Conservation (phyloP, 2,888 invertebrate genomes). For the Alitta virens region DNA sequence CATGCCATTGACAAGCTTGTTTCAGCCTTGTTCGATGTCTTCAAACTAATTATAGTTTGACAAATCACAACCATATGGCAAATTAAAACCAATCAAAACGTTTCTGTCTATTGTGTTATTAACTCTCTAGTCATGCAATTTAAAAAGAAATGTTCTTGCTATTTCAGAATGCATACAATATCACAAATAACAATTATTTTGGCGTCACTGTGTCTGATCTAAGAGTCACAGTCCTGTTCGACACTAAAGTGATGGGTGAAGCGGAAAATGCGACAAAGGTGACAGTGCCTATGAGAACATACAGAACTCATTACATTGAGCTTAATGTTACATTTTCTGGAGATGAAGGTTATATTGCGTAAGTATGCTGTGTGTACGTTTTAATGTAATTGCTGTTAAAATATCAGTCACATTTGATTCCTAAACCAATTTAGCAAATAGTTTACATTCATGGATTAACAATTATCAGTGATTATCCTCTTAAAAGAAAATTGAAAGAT, state of each 20-base stretch:
- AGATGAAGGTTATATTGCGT: slow-evolving; percentile 1
- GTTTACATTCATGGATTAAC: neutral
- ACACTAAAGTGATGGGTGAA: neutral
- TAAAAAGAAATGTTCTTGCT: no score
- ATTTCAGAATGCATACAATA: neutral
- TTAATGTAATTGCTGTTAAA: neutral
- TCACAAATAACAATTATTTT: slow-evolving; percentile 1
- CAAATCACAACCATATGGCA: no score
- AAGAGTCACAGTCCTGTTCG: neutral
- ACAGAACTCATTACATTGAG: neutral
- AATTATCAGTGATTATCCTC: neutral
- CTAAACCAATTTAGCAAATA: neutral
- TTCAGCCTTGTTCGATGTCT: no score
- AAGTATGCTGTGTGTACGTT: neutral
- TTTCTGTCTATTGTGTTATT: no score
- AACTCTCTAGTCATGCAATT: no score
- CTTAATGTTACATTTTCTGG: neutral
- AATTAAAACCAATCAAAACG: no score
- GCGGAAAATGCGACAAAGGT: neutral
- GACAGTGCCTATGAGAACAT: neutral
- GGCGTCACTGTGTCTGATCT: neutral
- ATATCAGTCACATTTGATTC: no score
- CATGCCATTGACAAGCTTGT: no score
- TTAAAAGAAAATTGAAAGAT: neutral
- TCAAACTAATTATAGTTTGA: no score